Percentiles rank a stretch among this genome's conserved stretches.
Conservation (phyloP, 2,113 vertebrate genomes). For the Coptodon rendalli region DNA sequence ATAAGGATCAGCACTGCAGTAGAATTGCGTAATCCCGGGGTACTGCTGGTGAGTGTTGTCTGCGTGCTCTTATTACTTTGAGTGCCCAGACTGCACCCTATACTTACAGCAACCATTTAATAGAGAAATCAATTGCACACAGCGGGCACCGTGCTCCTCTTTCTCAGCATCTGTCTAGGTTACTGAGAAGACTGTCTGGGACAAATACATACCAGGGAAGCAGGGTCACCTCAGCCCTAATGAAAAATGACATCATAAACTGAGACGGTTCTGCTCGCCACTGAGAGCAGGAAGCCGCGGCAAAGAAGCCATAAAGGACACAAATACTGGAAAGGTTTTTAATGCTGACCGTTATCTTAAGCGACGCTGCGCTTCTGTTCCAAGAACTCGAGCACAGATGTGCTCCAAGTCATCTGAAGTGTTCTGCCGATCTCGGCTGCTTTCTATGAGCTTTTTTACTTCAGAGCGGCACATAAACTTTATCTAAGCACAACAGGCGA, state of each 20-base stretch:
- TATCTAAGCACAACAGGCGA: not conserved
- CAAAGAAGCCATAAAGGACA: not conserved
- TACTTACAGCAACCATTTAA: constrained; percentile 49
- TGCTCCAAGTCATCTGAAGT: not conserved
- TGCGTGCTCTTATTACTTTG: constrained; percentile 46
- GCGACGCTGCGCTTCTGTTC: not conserved
- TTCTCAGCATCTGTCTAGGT: constrained; percentile 7
- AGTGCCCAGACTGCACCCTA: constrained; percentile 41
- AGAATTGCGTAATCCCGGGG: constrained; percentile 51
- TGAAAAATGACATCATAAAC: not conserved
- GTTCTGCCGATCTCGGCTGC: not conserved
- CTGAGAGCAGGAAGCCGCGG: not conserved
- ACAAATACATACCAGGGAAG: not conserved
- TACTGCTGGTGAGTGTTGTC: constrained; percentile 34
- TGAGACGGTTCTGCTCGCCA: not conserved
- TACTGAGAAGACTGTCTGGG: not conserved
- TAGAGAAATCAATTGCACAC: constrained; percentile 53
- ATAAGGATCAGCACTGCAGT: constrained; percentile 60
- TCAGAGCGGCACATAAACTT: not conserved
- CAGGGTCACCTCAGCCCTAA: not conserved
- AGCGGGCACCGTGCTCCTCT: constrained; percentile 7
- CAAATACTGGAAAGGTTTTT: not conserved
- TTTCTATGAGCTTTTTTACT: not conserved
- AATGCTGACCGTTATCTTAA: not conserved
- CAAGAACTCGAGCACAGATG: not conserved